Base-by-base conservation (phyloP, 2,113 vertebrate species). In the Chloropsis hardwickii region DNA sequence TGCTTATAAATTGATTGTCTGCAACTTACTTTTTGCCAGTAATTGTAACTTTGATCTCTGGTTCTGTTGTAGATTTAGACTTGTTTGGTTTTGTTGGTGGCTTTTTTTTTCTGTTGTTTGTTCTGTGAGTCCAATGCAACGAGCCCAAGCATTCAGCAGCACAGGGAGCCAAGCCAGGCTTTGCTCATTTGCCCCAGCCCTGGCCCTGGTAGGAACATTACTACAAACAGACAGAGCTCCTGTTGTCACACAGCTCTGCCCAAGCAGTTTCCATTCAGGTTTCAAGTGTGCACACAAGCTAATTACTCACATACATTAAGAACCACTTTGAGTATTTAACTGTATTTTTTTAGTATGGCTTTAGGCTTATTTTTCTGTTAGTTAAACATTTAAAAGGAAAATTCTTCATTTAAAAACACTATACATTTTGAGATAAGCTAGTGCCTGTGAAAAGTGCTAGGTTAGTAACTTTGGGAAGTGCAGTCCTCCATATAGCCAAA, bases 301-400 rank as follows among this genome's bases (percentile, higher is more conserved):
- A 58, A 62, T 83, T n/a, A 82, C 20, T 70, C 78, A 77, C 24
- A 27, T 12, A 42, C 23, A 47, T 87, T 60, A 81, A 83, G 40
- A 90, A 73, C 47, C 44, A 81, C 42, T 66, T 56, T 27, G 25
- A 70, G 20, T 67, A 73, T 60, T 94, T 73, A 89, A 93, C n/a
- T 62, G 35, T 48, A n/a, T 28, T 60, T 91, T 89, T 92, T 87
- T 50, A 92, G 22, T 62, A 90, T 86, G 79, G 90, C 79, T 60
- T 93, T 81, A 81, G 92, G 51, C 37, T 95, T 91, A 44, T 85
- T 89, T 69, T 94, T 80, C 67, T 88, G 42, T 50, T 85, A 82
- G 62, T 86, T 77, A 80, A 88, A 80, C 80, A 80, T 61, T 90
- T 85, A 16, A 93, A 86, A 91, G 27, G 39, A 83, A 95, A 90